phyloP scores from a whole-genome alignment of 2,113 vertebrate genomes.

The Delphinapterus leucas region DNA sequence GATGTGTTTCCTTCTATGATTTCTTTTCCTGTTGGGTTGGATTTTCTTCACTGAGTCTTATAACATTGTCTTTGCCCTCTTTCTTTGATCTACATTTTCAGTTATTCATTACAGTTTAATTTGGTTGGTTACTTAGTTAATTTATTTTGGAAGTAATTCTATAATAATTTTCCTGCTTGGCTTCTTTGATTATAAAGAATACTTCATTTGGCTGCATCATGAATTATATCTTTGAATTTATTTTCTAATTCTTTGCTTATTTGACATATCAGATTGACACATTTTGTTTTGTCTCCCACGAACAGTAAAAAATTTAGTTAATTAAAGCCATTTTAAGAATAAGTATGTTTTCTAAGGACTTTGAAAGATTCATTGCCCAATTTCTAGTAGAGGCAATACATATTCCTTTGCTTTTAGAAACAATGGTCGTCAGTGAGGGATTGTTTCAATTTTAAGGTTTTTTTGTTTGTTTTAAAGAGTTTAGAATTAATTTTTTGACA shows the following conservation, averaged over 20 bases:
- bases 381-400: not conserved
- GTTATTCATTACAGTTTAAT: not conserved
- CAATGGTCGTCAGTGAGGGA: not conserved
- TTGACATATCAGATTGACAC: not conserved
- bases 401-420: not conserved
- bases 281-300: not conserved
- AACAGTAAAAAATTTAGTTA: not conserved
- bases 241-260: not conserved
- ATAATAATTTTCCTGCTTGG: not conserved
- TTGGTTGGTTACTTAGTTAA: not conserved
- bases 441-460: not conserved
- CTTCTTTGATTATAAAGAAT: not conserved
- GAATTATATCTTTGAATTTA: not conserved
- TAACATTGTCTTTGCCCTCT: not conserved
- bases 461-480: not conserved
- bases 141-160: not conserved
- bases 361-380: not conserved
- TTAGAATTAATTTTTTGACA: not conserved
- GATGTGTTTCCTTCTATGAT: not conserved
- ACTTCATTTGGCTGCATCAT: not conserved
- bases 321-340: not conserved
- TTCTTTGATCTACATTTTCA: not conserved
- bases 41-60: not conserved
- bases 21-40: not conserved
- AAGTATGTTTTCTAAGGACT: not conserved